Conservation (phyloP, 2,113 vertebrate species). For the Cinclus mexicanus region DNA sequence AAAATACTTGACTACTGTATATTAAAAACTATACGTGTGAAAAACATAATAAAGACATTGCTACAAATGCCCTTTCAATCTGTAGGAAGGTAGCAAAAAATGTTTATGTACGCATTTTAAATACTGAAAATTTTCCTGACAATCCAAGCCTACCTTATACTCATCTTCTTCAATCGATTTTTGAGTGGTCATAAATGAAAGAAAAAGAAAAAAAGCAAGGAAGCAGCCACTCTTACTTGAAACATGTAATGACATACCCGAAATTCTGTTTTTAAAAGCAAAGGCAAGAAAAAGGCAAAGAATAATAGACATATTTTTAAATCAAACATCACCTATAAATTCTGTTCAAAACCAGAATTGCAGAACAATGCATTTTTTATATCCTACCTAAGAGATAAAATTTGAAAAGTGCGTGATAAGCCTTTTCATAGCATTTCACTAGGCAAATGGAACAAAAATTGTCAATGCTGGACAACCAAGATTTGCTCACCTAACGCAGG, state of each 20-base stretch:
- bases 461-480: background rate
- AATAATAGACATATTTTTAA: conserved; percentile 23
- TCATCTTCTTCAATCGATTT: background rate
- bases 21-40: background rate
- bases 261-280: conserved; percentile 28
- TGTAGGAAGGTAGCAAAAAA: background rate
- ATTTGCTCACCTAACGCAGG: background rate
- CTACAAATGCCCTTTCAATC: background rate
- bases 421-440: conserved; percentile 1
- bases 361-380: conserved; percentile 44
- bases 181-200: background rate
- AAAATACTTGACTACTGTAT: background rate
- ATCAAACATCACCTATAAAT: conserved; percentile 23
- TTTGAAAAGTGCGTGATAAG: conserved; percentile 33
- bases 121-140: background rate
- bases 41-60: background rate
- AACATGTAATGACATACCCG: background rate
- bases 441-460: conserved; percentile 6
- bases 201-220: background rate
- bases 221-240: background rate
- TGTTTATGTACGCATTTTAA: background rate
- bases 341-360: conserved; percentile 49
- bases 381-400: conserved; percentile 5
- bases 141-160: conserved; percentile 22
- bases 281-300: conserved; percentile 11